Conservation (phyloP, 2,888 invertebrate genomes). For the Muschampia plurimacula region DNA sequence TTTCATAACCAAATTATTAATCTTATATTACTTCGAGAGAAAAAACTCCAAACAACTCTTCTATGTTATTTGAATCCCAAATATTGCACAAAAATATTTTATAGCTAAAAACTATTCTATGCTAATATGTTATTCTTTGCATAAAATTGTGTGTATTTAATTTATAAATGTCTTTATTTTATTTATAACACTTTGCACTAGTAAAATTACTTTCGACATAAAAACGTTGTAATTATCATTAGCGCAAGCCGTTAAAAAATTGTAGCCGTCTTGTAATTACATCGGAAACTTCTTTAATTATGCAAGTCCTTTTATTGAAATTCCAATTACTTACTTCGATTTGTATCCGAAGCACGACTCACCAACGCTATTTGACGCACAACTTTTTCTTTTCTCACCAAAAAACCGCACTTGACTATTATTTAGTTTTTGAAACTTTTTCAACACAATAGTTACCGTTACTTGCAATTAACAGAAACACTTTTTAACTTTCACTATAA, state of each 20-base stretch:
- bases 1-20: no score
- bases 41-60: no score
- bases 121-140: no score
- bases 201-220: not conserved
- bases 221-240: not conserved
- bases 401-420: constrained; percentile 29
- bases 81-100: no score
- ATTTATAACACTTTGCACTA: no score
- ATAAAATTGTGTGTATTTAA: no score
- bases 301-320: constrained; percentile 24
- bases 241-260: not conserved
- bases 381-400: constrained; percentile 33
- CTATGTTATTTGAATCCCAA: no score
- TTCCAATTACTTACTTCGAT: constrained; percentile 38
- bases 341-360: constrained; percentile 28
- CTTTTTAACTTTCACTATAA: constrained; percentile 18
- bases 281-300: constrained; percentile 32
- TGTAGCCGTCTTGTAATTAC: constrained; percentile 20
- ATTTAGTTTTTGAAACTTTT: not conserved
- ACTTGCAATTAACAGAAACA: not conserved
- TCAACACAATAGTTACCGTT: not conserved
- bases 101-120: no score
- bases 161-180: no score
- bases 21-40: no score
- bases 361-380: constrained; percentile 19